Evolutionary conservation across 2,113 vertebrate genomes (phyloP), one percentile per base, ranked within the genome.

Genomic region (Chrysemys picta): DNA sequence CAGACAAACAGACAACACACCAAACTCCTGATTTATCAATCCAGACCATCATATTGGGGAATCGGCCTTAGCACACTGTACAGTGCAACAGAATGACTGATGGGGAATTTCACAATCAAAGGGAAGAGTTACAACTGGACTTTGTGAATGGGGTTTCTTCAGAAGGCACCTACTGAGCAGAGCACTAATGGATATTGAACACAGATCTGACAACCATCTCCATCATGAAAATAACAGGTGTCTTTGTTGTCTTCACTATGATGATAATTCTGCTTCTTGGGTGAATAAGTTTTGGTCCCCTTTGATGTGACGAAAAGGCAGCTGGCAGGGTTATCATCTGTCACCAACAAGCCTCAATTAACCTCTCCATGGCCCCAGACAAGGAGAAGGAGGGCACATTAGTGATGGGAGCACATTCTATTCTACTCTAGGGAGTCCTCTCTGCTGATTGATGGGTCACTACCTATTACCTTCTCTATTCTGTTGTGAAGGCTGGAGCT

Each of bases 51-150:
- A 59, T 59, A 59, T 72, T 82, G 56, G 29, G 42, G 69, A 50
- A 24, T 19, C 0, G 1, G 29, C 0, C 54, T 82, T n/a, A n/a
- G 42, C 24, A 88, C n/a, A 10, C 8, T 65, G 80, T 19, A 1
- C 14, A 29, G 38, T 65, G 9, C 12, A 62, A 50, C 0, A 9
- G 52, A 93, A 52, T 31, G 47, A 62, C 31, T 24, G 75, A 62
- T 38, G 62, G 22, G 38, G 13, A 56, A 38, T 69, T 65, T 38
- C 65, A 69, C 35, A 69, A 5, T 21, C 35, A 69, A 38, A 29
- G 12, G 13, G 35, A 35, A 69, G 62, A 17, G 13, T 16, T 13
- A 62, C 6, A 62, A 35, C 31, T n/a, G 16, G 31, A 16, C 16
- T n/a, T 14, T 65, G 62, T 19, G 14, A 31, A 16, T n/a, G 16